Conservation (phyloP, 92 coral and sea anemone genomes). For the Plumapathes pennacea region DNA sequence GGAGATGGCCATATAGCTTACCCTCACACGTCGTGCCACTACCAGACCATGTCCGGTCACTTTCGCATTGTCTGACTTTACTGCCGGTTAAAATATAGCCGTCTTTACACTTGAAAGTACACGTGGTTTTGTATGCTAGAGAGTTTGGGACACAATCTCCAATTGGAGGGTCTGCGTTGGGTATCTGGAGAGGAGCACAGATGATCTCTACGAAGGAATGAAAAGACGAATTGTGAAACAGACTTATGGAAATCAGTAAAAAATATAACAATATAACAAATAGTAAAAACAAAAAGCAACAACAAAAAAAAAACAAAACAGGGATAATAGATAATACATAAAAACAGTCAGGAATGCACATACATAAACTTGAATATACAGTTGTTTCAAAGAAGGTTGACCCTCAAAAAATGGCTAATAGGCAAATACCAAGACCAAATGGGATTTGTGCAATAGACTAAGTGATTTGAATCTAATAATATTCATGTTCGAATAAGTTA, state of each 20-base stretch:
- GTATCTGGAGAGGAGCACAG: constrained; percentile 53
- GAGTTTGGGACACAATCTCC: constrained; percentile 64
- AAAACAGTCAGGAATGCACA: background rate
- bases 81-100: constrained; percentile 77
- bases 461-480: no score
- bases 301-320: background rate
- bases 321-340: background rate
- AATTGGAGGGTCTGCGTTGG: constrained; percentile 59
- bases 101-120: constrained; percentile 61
- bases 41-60: constrained; percentile 89
- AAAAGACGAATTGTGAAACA: background rate
- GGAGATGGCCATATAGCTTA: no score
- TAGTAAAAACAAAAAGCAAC: background rate
- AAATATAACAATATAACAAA: background rate
- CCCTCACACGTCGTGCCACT: constrained; percentile 78
- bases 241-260: background rate
- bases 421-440: no score
- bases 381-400: no score
- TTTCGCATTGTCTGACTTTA: constrained; percentile 71
- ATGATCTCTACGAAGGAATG: constrained; percentile 42
- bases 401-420: no score
- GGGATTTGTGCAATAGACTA: no score
- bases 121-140: constrained; percentile 62
- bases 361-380: no score
- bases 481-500: no score